Evolutionary conservation across 2,113 vertebrate species (phyloP), one percentile per base, ranked within the genome.

Genomic region (Gallinago paraguaiae): DNA sequence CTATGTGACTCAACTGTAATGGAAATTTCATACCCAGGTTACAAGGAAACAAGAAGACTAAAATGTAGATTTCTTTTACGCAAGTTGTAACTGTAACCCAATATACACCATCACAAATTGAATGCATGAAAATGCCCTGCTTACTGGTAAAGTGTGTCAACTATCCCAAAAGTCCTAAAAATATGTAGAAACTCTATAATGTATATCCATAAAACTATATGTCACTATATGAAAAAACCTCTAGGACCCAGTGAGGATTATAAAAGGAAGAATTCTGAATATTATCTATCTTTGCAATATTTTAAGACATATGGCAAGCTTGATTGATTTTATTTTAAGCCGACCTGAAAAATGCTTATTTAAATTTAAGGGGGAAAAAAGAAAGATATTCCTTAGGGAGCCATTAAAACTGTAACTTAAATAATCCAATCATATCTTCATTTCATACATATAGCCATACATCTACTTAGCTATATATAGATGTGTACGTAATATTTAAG

Each of bases 301-400:
- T 94, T 86, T 64, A 82, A 82, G 68, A 83, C 41, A 71, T 30
- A 86, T 35, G 30, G 48, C 35, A 78, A 57, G 50, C 43, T 33
- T 69, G 16, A 43, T 79, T 69, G 57, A 80, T 92, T 93, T 94
- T 68, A 86, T 92, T 95, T 93, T 81, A 92, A 91, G 39, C 30
- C 1, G 5, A 86, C 68, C 84, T 75, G 46, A 86, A 93, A 93
- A 91, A 63, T 43, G 18, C 8, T 50, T 92, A 24, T 57, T 70
- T 71, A 67, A 86, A 77, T 82, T 63, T 17, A 33, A 56, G 51
- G 28, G 20, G 11, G 30, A 13, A 45, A 37, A 43, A 33, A 30
- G 14, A 43, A 31, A 50, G 3, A 27, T 37, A 13, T 46, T 80
- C 84, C 69, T 72, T 17, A 69, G 57, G 50, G 92, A 90, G 18